Percentiles rank a stretch among this genome's conserved stretches.
phyloP scores from a whole-genome alignment of 2,888 invertebrate genomes.

The Geotrupes spiniger region DNA sequence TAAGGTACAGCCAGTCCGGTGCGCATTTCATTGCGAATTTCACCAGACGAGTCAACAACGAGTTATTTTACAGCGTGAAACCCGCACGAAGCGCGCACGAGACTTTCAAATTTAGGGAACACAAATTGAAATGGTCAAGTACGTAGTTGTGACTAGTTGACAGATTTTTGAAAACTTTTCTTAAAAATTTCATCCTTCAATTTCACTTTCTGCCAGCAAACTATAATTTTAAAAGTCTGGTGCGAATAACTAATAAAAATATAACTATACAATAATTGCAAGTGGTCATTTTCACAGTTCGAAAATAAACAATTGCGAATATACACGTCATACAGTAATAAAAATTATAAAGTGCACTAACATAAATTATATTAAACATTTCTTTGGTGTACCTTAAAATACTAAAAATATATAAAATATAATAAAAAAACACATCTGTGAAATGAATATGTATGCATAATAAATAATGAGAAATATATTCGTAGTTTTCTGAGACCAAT shows the following conservation, averaged over 20 bases:
- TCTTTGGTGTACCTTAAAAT: conserved; percentile 51
- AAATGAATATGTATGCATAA: conserved; percentile 37
- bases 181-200: conserved; percentile 4
- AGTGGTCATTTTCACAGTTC: not conserved
- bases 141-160: conserved; percentile 47
- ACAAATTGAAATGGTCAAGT: conserved; percentile 38
- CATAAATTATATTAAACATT: conserved; percentile 41
- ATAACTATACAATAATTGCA: conserved; percentile 22
- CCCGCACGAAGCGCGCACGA: conserved; percentile 5
- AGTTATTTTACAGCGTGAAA: conserved; percentile 5
- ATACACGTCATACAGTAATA: conserved; percentile 14
- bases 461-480: conserved; percentile 43
- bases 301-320: conserved; percentile 14
- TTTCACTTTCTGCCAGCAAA: conserved; percentile 1
- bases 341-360: conserved; percentile 28
- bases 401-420: conserved; percentile 47
- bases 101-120: conserved; percentile 31
- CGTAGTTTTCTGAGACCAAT: conserved; percentile 47
- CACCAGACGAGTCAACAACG: not conserved
- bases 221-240: conserved; percentile 9
- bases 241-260: conserved; percentile 22
- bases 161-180: conserved; percentile 30
- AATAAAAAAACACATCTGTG: conserved; percentile 42
- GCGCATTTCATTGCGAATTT: not conserved
- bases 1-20: conserved; percentile 15